Evolutionary conservation across 2,113 vertebrate genomes (phyloP).

Genomic region (Pelodiscus sinensis): DNA sequence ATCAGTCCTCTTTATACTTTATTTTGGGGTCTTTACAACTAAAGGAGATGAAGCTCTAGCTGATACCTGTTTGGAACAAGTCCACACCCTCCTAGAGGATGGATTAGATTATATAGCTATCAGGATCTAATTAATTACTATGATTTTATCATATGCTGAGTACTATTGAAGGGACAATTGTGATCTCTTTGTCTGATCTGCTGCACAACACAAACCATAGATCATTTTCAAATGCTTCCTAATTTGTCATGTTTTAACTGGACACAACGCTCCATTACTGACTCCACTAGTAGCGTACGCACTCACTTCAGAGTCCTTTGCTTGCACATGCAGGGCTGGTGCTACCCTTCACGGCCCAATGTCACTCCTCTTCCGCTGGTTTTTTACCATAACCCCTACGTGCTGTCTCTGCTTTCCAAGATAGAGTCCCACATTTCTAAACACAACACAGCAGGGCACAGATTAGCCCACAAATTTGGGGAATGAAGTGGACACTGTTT

Average conservation of each 20-base stretch:
- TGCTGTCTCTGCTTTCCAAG: not conserved
- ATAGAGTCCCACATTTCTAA: not conserved
- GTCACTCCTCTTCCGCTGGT: not conserved
- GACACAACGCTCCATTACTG: not conserved
- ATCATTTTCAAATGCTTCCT: not conserved
- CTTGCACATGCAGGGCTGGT: rapidly evolving
- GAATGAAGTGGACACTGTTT: no score
- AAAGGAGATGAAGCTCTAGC: conserved; percentile 14
- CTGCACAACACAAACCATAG: not conserved
- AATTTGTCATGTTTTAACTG: not conserved
- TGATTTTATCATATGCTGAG: conserved; percentile 31
- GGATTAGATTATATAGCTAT: conserved; percentile 35
- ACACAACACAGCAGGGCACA: no score
- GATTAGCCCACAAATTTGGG: no score
- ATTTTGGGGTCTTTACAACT: conserved; percentile 40
- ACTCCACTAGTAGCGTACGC: not conserved
- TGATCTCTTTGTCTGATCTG: not conserved
- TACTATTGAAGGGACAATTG: not conserved
- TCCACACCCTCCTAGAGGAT: conserved; percentile 20
- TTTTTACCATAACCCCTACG: not conserved
- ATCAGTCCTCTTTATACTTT: not conserved
- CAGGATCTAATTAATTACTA: conserved; percentile 51
- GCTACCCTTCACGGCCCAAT: not conserved
- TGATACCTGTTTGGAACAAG: not conserved
- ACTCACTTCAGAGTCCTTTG: not conserved